Evolutionary conservation across 1,140 invertebrate species (phyloP), one percentile per base, ranked within the genome.

Genomic region (Berghia stephanieae): DNA sequence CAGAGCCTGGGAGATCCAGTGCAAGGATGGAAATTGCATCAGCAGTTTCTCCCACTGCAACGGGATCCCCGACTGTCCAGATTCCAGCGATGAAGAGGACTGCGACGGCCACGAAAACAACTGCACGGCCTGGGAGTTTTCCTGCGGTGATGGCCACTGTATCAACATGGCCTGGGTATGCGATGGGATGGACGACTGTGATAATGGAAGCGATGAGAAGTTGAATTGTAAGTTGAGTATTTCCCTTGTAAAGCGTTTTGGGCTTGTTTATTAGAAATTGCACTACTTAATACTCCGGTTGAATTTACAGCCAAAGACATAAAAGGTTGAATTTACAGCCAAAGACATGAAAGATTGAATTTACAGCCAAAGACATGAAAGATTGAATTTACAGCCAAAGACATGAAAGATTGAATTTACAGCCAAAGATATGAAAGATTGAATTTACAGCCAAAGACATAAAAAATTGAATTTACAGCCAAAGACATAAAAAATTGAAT

Each of bases 21-120:
- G 55, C 55, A 46, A 49, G 0, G 46, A 27, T 40, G 21, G 27
- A 3, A 27, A 34, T 21, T 78, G 70, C 38, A 98, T 99, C 77
- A 95, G 96, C 0, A 93, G 93, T 78, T 95, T 96, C 85, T 98
- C 96, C 96, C 38, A 83, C 6, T 91, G 90, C 84, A 89, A 91
- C 78, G 83, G 87, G 5, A 83, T 85, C 31, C 72, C 79, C 10
- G 89, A 91, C 76, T 91, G 90, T 81, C 66, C 68, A 21, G 90
- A 93, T 86, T 90, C 90, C 27, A 91, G 90, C 8, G 93, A 93
- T 86, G 92, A 93, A 89, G 34, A 43, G 1, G 27, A 69, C 13
- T 75, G 71, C 55, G 24, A 8, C 4, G 57, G 57, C 34, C 34
- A 57, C 34, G 38, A 10, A 16, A 36, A 57, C 5, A 77, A 73